Percentiles rank a stretch among this genome's conserved stretches.
Conservation (phyloP, 2,888 invertebrate species). For the Heterodera filipjevi region DNA sequence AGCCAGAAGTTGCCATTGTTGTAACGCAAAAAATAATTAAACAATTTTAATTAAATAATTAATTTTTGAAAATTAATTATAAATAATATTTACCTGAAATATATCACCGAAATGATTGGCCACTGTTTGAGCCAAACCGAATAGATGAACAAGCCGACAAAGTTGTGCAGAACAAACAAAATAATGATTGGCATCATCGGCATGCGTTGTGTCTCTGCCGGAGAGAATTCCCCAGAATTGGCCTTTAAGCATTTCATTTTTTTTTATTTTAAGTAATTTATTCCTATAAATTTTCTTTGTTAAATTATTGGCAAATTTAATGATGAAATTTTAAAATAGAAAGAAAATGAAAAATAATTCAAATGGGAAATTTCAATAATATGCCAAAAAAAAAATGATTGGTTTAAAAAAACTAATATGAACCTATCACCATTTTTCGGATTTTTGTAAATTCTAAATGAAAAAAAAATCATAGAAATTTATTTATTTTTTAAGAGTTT, state of each 20-base stretch:
- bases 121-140: constrained; percentile 42
- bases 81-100: constrained; percentile 36
- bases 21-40: constrained; percentile 37
- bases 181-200: constrained; percentile 7
- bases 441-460: too few species aligned
- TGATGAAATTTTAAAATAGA: too few species aligned
- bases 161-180: constrained; percentile 36
- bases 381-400: too few species aligned
- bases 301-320: not conserved
- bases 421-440: too few species aligned
- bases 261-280: too few species aligned
- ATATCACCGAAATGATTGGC: constrained; percentile 36
- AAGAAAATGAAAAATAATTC: too few species aligned
- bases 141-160: constrained; percentile 40
- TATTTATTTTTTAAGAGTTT: too few species aligned
- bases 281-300: too few species aligned
- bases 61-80: not conserved
- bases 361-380: too few species aligned
- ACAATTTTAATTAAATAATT: not conserved
- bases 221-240: not conserved
- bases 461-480: too few species aligned
- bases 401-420: too few species aligned
- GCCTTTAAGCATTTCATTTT: too few species aligned
- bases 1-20: constrained; percentile 44
- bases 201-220: not conserved